Base-by-base conservation (phyloP, 2,888 invertebrate species). In the Flexamia atlantica region DNA sequence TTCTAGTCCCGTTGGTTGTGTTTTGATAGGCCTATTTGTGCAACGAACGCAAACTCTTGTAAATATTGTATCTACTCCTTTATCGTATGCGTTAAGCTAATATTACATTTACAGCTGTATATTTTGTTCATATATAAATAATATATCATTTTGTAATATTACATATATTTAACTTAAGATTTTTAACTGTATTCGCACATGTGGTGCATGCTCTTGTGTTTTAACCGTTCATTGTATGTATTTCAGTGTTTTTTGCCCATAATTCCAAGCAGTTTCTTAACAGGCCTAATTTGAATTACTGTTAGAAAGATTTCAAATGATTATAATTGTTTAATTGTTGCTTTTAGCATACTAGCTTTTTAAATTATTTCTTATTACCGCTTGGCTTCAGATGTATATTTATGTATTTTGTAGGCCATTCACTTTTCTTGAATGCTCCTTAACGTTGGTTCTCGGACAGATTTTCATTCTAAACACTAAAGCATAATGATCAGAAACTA, bases 111-210 rank as follows among this genome's bases (percentile, higher is more conserved):
- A 72, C 12, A 79, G 4, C 25, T 79, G 79, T 79, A 79, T 57
- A 79, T 79, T 79, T 32, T 79, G 79, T 79, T 79, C 36, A 79
- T 79, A 79, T 79, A 79, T 57, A 79, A 79, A 79, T 76, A 76
- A 30, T 76, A 76, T 76, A 76, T 76, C 46, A 76, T 76, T 76
- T 42, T 76, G 32, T 46, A 76, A 76, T 40, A 23, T 72, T 72
- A 12, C 28, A 46, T 76, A n/a, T n/a, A 42, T 76, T 76, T 25
- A 20, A 40, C 72, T 36, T 72, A 72, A 36, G n/a, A 23, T 4
- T 72, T 68, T 68, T 68, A 68, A 28, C 17, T 57, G 57, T 57
- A 20, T n/a, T n/a, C n/a, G 9, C 36, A 46, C 30, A 64, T 25
- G 64, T 64, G 17, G 23, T 20, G 23, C 23, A 23, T 57, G 57